Conservation (phyloP, 2,888 invertebrate species). For the Orthosia incerta region DNA sequence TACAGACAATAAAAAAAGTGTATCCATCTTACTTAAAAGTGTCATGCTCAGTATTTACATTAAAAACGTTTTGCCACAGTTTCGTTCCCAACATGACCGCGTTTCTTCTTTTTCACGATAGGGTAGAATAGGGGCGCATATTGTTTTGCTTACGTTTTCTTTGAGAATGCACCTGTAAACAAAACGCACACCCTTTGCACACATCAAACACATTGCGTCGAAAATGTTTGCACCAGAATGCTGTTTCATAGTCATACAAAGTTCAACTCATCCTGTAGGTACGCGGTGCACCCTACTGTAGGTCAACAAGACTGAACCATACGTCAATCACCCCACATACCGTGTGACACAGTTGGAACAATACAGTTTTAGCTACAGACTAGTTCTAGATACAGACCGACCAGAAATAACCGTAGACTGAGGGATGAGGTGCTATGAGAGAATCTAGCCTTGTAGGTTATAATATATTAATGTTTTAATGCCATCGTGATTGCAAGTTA, state of each 20-base stretch:
- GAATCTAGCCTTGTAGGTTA: too few relatives aligned
- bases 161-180: conserved; percentile 7
- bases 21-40: too few relatives aligned
- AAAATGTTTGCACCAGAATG: not conserved
- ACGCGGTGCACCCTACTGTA: not conserved
- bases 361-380: not conserved
- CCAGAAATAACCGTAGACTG: too few relatives aligned
- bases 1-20: too few relatives aligned
- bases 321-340: too few relatives aligned
- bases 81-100: not conserved
- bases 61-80: too few relatives aligned
- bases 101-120: too few relatives aligned
- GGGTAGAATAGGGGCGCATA: not conserved
- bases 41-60: too few relatives aligned
- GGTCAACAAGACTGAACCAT: not conserved
- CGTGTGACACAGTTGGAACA: not conserved
- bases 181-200: not conserved
- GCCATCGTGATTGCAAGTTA: too few relatives aligned
- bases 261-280: not conserved
- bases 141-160: not conserved
- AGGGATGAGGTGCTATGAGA: too few relatives aligned
- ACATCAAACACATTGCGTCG: not conserved
- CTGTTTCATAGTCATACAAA: not conserved
- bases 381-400: too few relatives aligned
- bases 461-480: too few relatives aligned